A percentile compares a stretch with the other conserved stretches of the same genome.
These are phyloP conservation scores for Mercenaria mercenaria DNA, from an alignment of 1,140 invertebrate genomes.

Conservation along the genomic window DNA sequence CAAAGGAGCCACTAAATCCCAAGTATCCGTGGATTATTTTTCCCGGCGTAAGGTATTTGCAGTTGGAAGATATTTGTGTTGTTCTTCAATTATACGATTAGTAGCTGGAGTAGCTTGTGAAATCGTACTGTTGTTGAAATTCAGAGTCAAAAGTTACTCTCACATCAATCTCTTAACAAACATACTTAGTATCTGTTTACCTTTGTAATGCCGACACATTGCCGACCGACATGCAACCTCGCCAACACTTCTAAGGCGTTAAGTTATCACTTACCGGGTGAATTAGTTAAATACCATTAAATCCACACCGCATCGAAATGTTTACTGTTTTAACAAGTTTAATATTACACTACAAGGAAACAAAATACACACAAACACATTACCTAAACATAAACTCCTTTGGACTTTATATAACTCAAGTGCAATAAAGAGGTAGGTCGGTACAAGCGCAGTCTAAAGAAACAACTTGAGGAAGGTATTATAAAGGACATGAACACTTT, in stretches of 20 bases:
- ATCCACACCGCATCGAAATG: background rate
- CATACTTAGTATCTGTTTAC: background rate
- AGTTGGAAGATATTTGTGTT: too few species aligned
- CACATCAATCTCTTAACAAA: background rate
- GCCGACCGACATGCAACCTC: background rate
- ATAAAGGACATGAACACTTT: too few species aligned
- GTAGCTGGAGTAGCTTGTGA: too few species aligned
- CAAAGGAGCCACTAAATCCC: too few species aligned
- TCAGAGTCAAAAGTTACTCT: too few species aligned
- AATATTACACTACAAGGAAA: background rate
- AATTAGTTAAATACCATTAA: slow-evolving; percentile 4
- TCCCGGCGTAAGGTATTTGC: too few species aligned
- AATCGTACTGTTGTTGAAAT: too few species aligned
- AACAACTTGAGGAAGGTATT: too few species aligned
- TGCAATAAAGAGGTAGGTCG: background rate
- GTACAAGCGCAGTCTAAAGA: background rate
- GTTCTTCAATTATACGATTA: too few species aligned
- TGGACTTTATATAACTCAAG: background rate
- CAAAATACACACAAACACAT: background rate
- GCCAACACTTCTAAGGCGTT: background rate
- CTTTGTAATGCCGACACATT: too few species aligned
- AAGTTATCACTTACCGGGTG: background rate
- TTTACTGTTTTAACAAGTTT: background rate
- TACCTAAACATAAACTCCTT: background rate
- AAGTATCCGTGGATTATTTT: too few species aligned